Percentiles rank a stretch among this genome's conserved stretches.
Conservation (phyloP, 1,140 invertebrate genomes). For the Caenorhabditis briggsae region DNA sequence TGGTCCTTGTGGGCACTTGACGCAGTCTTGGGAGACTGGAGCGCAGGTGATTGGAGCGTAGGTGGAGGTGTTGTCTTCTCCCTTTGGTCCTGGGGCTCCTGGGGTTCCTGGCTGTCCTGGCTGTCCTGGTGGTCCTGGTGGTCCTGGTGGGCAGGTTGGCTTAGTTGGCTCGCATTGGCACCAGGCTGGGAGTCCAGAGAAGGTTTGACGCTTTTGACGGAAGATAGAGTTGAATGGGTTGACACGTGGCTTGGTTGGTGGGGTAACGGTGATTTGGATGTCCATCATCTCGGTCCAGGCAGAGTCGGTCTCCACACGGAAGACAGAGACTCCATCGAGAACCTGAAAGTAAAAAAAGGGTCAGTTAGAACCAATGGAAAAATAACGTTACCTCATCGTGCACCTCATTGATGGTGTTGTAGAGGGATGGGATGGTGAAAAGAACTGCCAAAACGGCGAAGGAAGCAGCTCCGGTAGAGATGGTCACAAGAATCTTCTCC, state of each 20-base stretch:
- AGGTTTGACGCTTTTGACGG: conserved; percentile 65
- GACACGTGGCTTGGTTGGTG: conserved; percentile 64
- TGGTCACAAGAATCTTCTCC: conserved; percentile 49
- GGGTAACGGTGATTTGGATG: conserved; percentile 68
- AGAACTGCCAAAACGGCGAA: conserved; percentile 53
- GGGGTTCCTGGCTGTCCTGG: conserved; percentile 62
- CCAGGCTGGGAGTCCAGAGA: conserved; percentile 59
- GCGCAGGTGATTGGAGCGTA: conserved; percentile 64
- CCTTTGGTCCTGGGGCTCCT: conserved; percentile 65
- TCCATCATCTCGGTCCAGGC: conserved; percentile 71
- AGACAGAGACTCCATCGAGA: conserved; percentile 67
- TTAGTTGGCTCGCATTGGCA: conserved; percentile 67
- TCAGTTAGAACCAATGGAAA: background rate
- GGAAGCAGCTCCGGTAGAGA: conserved; percentile 24
- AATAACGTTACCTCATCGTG: conserved; percentile 66
- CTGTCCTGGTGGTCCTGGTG: conserved; percentile 68
- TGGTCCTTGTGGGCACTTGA: conserved; percentile 69
- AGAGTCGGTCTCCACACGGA: conserved; percentile 69
- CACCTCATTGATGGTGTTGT: conserved; percentile 68
- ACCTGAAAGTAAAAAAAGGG: background rate
- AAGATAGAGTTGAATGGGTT: conserved; percentile 68
- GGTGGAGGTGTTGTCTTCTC: conserved; percentile 64
- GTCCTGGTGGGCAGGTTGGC: conserved; percentile 67
- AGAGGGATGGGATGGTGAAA: conserved; percentile 60
- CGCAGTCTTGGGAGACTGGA: conserved; percentile 57